A percentile compares a stretch with the other conserved stretches of the same genome.
These are phyloP conservation scores for Oscheius sp. DNA, from an alignment of 2,888 invertebrate genomes.

Conservation along the genomic window DNA sequence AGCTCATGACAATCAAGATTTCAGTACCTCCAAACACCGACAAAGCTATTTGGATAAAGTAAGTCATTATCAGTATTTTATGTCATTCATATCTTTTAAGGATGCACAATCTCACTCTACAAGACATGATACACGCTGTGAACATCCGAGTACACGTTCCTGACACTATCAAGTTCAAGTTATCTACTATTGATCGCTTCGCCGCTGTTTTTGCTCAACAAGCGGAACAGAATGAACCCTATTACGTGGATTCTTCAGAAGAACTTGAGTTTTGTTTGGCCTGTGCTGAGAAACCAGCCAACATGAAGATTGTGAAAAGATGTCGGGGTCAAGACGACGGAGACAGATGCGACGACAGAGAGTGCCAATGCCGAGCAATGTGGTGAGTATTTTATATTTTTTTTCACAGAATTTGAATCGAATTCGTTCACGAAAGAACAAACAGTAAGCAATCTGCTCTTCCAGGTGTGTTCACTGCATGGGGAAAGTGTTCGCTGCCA, in stretches of 20 bases:
- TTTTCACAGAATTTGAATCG: too few relatives aligned
- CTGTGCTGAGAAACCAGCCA: constrained; percentile 56
- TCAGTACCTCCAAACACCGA: background rate
- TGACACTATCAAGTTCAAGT: constrained; percentile 82
- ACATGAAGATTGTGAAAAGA: constrained; percentile 74
- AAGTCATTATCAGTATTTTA: background rate
- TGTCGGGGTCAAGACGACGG: constrained; percentile 63
- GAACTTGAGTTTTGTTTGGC: constrained; percentile 46
- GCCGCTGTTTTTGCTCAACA: constrained; percentile 78
- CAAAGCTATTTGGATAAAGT: constrained; percentile 18
- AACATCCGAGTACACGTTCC: constrained; percentile 81
- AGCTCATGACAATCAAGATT: constrained; percentile 22
- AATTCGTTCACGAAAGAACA: too few relatives aligned
- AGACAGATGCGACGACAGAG: background rate
- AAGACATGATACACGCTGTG: constrained; percentile 83
- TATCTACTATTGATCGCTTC: constrained; percentile 86
- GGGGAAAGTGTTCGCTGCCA: constrained; percentile 74
- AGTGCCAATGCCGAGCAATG: constrained; percentile 33
- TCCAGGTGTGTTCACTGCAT: constrained; percentile 74
- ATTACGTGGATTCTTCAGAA: constrained; percentile 12
- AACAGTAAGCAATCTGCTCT: background rate
- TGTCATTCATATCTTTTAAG: background rate
- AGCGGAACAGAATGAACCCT: constrained; percentile 27
- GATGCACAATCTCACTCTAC: constrained; percentile 74
- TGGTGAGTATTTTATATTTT: constrained; percentile 20